Base-by-base conservation (phyloP, 2,888 invertebrate species). In the Agrotis ipsilon region DNA sequence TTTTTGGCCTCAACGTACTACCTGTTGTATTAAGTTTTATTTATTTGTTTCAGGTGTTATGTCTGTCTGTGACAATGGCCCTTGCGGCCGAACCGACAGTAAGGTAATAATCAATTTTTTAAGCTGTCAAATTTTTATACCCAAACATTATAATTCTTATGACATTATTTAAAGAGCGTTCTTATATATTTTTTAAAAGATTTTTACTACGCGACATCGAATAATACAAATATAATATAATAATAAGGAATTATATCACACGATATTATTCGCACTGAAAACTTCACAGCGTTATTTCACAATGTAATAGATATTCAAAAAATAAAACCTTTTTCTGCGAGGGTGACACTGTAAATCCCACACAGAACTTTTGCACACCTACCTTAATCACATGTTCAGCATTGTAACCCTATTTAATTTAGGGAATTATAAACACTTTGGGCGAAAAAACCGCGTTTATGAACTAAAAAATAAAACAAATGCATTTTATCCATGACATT, bases 61-160 rank as follows among this genome's bases (percentile, higher is more conserved):
- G 92, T 75, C 73, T 95, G 85, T 90, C 90, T 32, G 73, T 93
- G 86, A 87, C 94, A 75, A 93, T 87, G 81, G 94, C 91, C 75
- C 88, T 93, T 54, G 95, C 93, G 83, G 92, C 92, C 80, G 91
- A 92, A 68, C 74, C 77, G 76, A 85, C 80, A n/a, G 16, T 5
- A 75, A 86, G 81, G 94, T 93, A 63, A 0, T 21, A 19, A 43
- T 1, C 32, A 13, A 14, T 14, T 24, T 54, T 65, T 11, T 14
- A 21, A 5, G 0, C 13, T 49, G 13, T 66, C 19, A 0, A 32
- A 39, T 39, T 39, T 9, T 39, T 39, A 39, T 1, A 39, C 11
- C 11, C 9, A 39, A 39, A 9, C 9, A 39, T 11, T 39, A 11
- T 11, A 1, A 11, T 11, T 39, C 11, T 39, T 39, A 39, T 39